phyloP scores from a whole-genome alignment of 2,797 vertebrate species.

The Urocyon cinereoargenteus region DNA sequence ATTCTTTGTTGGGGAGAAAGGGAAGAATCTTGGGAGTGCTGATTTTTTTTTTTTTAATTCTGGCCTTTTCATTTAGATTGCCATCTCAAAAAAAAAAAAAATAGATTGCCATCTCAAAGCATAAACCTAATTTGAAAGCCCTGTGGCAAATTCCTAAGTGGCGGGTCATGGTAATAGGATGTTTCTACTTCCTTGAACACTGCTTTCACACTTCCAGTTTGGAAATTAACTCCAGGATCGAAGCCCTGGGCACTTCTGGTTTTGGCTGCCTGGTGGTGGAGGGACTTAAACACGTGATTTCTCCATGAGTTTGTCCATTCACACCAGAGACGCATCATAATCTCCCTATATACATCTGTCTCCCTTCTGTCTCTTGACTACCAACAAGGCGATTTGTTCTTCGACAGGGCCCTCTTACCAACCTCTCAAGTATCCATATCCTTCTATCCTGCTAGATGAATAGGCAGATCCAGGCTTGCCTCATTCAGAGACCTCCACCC shows the following conservation, averaged over 20 bases:
- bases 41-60: background rate
- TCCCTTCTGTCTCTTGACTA: background rate
- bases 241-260: background rate
- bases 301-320: background rate
- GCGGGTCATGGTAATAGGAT: background rate
- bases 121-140: conserved; percentile 20
- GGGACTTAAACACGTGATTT: background rate
- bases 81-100: background rate
- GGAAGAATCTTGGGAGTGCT: background rate
- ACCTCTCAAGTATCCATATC: background rate
- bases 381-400: background rate
- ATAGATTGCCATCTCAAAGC: background rate
- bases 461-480: conserved; percentile 24
- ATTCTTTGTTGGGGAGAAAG: background rate
- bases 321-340: background rate
- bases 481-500: background rate
- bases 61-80: conserved; percentile 32
- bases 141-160: background rate
- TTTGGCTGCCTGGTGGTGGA: background rate
- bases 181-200: background rate
- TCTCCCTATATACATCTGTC: background rate
- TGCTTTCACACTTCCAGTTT: background rate
- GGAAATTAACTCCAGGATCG: conserved; percentile 3
- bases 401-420: background rate
- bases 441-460: background rate